phyloP scores from a whole-genome alignment of 2,888 invertebrate species.

The Eristalis tenax region DNA sequence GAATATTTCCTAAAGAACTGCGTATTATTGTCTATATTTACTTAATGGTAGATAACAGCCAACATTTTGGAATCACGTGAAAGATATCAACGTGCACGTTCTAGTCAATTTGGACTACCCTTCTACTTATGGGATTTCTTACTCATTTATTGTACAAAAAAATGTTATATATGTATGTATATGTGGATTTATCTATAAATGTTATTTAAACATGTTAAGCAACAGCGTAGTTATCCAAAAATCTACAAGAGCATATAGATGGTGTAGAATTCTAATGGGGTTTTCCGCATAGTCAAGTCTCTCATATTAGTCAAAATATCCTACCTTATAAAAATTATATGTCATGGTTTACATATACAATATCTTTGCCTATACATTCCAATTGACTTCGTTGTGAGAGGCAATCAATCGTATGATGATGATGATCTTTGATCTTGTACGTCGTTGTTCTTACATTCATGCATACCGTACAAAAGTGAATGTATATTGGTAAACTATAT shows the following conservation, averaged over 20 bases:
- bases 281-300: constrained; percentile 36
- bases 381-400: not conserved
- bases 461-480: not conserved
- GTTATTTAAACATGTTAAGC: no score
- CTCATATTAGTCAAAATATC: constrained; percentile 17
- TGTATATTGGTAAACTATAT: not conserved
- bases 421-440: constrained; percentile 37
- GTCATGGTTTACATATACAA: constrained; percentile 16
- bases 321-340: constrained; percentile 11
- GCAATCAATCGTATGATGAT: not conserved
- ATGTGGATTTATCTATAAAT: not conserved
- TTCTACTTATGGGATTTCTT: not conserved
- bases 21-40: constrained; percentile 39
- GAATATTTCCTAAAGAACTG: constrained; percentile 4
- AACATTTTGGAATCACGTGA: constrained; percentile 39
- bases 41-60: not conserved
- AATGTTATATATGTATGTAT: not conserved
- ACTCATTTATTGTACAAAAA: constrained; percentile 14
- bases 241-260: not conserved
- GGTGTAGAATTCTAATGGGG: constrained; percentile 8
- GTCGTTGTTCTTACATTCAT: not conserved
- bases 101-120: constrained; percentile 19
- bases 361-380: constrained; percentile 10
- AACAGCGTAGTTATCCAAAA: not conserved
- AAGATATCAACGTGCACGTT: constrained; percentile 27